Percentiles rank a stretch among this genome's conserved stretches.
Conservation (phyloP, 2,113 vertebrate genomes). For the Charadrius vociferus region DNA sequence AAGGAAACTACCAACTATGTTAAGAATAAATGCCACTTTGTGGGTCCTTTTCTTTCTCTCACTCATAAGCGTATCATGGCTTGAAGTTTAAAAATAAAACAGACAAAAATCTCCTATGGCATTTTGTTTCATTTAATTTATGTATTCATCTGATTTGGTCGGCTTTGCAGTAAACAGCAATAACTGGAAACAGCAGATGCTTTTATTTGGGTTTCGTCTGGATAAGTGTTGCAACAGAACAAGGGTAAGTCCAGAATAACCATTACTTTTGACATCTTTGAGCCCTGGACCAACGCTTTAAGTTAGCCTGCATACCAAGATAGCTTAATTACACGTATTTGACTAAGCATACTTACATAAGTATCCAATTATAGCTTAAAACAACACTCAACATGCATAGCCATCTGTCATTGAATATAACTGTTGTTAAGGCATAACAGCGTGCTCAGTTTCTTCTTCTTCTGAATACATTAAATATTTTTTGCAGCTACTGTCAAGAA, state of each 20-base stretch:
- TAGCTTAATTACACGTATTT: slow-evolving; percentile 29
- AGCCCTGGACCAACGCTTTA: neutral
- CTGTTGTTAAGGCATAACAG: slow-evolving; percentile 12
- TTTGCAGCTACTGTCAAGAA: neutral
- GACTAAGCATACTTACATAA: slow-evolving; percentile 53
- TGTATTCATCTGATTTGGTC: neutral
- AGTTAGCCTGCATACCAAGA: neutral
- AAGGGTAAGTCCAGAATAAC: neutral
- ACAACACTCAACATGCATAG: slow-evolving; percentile 41
- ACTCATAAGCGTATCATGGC: neutral
- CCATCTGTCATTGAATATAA: slow-evolving; percentile 37
- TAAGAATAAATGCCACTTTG: neutral
- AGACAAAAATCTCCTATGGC: neutral
- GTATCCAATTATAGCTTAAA: slow-evolving; percentile 55
- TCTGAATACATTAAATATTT: neutral
- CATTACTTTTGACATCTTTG: neutral
- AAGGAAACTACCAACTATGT: neutral
- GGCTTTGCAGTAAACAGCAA: neutral
- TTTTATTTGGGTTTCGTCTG: neutral
- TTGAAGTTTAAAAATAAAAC: neutral
- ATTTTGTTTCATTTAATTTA: neutral
- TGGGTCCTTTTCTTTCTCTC: neutral
- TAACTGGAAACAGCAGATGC: neutral
- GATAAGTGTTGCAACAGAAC: neutral
- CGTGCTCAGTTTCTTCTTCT: neutral